Evolutionary conservation across 2,797 vertebrate species (phyloP), one percentile per base, ranked within the genome.

Genomic region (Gallirallus australis): DNA sequence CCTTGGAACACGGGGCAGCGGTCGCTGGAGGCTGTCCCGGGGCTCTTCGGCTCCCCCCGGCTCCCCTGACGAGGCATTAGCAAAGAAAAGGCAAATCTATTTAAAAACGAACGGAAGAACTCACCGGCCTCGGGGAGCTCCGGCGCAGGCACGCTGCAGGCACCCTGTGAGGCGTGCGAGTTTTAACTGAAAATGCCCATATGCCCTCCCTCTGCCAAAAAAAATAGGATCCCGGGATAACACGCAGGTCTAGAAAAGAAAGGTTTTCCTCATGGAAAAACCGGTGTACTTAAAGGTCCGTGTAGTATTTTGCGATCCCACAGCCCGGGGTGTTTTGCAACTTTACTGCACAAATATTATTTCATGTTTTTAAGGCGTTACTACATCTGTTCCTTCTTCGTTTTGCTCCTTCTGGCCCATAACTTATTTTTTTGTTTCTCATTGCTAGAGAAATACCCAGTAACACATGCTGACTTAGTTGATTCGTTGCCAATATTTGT

Each of bases 401-500:
- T 90, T 91, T 91, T 65, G 66, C 27, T 94, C 70, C 48, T 89
- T 31, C 80, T 89, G 86, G 63, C 48, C 4, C 3, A 10, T 86
- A 86, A 83, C 69, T 79, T 66, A 14, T 47, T 86, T 94, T 84
- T 84, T 89, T 59, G 42, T 72, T 89, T 66, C 28, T 66, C 66
- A 25, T 63, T 73, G 77, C 88, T 89, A 79, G 52, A 82, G 47
- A 83, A 86, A 90, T 79, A 63, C 66, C 2, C 7, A 88, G 73
- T 76, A 96, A 85, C 77, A 81, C 73, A 53, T 33, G 70, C 77
- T 79, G 81, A 59, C 60, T 95, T 56, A 60, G 78, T 93, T 82
- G 94, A 86, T 66, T 86, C 48, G 18, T 54, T 84, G 93, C 93
- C 93, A 88, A 35, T 82, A 86, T 93, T 93, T 93, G 59, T 90